These are phyloP conservation scores for Caenorhabditis sp. DNA, from an alignment of 2,888 invertebrate genomes.

Conservation along the genomic window DNA sequence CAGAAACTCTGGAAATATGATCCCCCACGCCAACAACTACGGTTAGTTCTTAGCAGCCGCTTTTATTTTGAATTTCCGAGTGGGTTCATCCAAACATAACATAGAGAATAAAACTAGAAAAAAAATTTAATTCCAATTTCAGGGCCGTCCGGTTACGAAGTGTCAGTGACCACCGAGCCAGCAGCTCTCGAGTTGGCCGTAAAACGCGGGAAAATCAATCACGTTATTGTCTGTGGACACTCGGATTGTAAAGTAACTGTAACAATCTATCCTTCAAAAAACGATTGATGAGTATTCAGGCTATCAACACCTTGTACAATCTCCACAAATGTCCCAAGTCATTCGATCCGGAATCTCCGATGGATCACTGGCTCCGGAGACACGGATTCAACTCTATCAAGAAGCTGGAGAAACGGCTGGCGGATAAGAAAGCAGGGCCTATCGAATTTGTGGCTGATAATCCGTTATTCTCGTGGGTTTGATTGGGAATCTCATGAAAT, in stretches of 20 bases:
- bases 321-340: constrained; percentile 87
- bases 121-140: constrained; percentile 26
- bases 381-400: constrained; percentile 70
- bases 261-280: not conserved
- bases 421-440: constrained; percentile 88
- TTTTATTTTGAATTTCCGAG: too few relatives aligned
- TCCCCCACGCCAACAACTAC: constrained; percentile 94
- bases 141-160: constrained; percentile 81
- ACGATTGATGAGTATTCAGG: constrained; percentile 85
- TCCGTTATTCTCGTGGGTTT: constrained; percentile 91
- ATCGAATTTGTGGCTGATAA: constrained; percentile 92
- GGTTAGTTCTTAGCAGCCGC: constrained; percentile 82
- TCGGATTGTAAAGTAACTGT: constrained; percentile 92
- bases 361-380: constrained; percentile 93
- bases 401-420: constrained; percentile 86
- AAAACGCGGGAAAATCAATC: constrained; percentile 92
- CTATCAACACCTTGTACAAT: constrained; percentile 94
- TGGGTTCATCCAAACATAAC: too few relatives aligned
- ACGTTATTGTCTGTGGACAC: constrained; percentile 96
- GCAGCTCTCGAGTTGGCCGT: constrained; percentile 96
- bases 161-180: constrained; percentile 93
- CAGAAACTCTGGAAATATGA: constrained; percentile 95
- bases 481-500: not conserved
- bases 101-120: too few relatives aligned
- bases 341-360: constrained; percentile 87